Conservation (phyloP, 2,113 vertebrate species). For the Cyprinodon variegatus region DNA sequence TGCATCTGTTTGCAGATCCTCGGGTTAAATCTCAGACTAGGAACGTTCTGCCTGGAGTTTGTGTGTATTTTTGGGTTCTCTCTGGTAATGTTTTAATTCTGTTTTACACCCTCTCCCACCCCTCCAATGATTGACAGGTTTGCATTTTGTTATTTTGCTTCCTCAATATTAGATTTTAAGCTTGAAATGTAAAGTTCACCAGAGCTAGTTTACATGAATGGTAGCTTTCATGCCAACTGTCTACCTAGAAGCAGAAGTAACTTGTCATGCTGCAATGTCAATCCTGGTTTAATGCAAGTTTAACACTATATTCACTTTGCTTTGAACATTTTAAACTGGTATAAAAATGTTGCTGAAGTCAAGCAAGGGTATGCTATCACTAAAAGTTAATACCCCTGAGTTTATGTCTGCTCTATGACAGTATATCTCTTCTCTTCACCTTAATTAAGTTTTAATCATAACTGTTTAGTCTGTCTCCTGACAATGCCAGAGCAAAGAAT, state of each 20-base stretch:
- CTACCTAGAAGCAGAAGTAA: neutral
- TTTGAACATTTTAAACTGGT: neutral
- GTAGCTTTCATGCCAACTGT: neutral
- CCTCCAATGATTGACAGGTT: neutral
- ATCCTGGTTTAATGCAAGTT: neutral
- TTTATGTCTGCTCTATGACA: neutral
- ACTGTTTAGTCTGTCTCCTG: slow-evolving; percentile 18
- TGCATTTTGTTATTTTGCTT: neutral
- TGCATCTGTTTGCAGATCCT: neutral
- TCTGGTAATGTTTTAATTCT: neutral
- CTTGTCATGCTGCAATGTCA: neutral
- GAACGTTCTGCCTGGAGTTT: neutral
- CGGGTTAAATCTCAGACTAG: neutral
- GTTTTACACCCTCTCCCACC: too few species aligned
- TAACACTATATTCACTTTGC: neutral
- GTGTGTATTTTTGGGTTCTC: neutral
- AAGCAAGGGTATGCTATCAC: neutral
- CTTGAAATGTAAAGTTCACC: neutral
- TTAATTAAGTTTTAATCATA: slow-evolving; percentile 10
- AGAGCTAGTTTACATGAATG: neutral
- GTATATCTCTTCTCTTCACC: neutral
- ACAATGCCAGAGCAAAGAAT: slow-evolving; percentile 8
- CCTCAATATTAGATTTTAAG: too few species aligned
- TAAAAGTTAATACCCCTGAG: neutral
- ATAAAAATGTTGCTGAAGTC: neutral